phyloP scores from a whole-genome alignment of 1,140 invertebrate species.

The Calephelis virginiensis region DNA sequence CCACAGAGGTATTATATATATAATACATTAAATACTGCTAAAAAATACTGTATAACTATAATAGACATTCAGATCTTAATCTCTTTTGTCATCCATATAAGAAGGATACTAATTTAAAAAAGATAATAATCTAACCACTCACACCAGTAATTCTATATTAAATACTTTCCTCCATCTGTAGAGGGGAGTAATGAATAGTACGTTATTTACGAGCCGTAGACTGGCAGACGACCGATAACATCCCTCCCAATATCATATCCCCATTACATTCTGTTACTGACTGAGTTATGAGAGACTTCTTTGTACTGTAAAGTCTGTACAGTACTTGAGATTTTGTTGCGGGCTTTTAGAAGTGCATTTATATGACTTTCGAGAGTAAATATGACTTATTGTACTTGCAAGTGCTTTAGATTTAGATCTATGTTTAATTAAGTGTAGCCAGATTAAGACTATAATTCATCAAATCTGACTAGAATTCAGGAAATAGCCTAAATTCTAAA shows the following conservation, averaged over 20 bases:
- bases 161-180: constrained; percentile 54
- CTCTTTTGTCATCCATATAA: background rate
- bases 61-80: too few relatives aligned
- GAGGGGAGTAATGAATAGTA: constrained; percentile 60
- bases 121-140: constrained; percentile 44
- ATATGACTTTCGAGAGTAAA: background rate
- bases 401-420: too few relatives aligned
- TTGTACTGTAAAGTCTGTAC: constrained; percentile 13
- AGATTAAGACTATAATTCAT: too few relatives aligned
- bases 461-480: too few relatives aligned
- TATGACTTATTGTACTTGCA: background rate
- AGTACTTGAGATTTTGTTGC: constrained; percentile 9
- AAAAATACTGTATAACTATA: too few relatives aligned
- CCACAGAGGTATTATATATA: too few relatives aligned
- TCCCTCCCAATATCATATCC: constrained; percentile 66
- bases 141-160: constrained; percentile 49
- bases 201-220: constrained; percentile 64
- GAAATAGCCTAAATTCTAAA: too few relatives aligned
- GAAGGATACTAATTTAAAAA: background rate
- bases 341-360: background rate
- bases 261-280: constrained; percentile 63
- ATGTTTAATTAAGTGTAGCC: too few relatives aligned
- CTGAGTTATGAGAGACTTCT: constrained; percentile 43
- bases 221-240: constrained; percentile 64
- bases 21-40: too few relatives aligned